Conservation (phyloP, 2,888 invertebrate genomes). For the Hirtodrosophila duncani region DNA sequence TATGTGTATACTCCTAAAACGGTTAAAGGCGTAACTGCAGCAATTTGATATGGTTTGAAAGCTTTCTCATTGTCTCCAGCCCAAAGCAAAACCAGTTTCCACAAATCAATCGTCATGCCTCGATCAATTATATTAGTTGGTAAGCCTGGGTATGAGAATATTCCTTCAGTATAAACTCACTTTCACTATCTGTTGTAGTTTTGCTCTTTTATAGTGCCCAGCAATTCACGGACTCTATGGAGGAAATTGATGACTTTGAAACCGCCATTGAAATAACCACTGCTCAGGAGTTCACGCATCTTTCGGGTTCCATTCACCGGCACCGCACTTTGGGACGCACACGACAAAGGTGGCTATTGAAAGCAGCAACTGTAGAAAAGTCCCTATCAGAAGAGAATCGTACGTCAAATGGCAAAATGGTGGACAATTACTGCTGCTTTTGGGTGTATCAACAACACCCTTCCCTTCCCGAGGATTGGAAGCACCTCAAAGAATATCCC, state of each 20-base stretch:
- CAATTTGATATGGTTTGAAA: too few species aligned
- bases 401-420: background rate
- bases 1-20: too few species aligned
- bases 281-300: too few species aligned
- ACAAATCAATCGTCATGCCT: too few species aligned
- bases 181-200: background rate
- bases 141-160: background rate
- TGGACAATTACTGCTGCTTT: constrained; percentile 44
- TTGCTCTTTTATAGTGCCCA: background rate
- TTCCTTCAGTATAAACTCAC: background rate
- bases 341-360: constrained; percentile 1
- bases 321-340: constrained; percentile 27
- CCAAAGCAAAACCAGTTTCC: too few species aligned
- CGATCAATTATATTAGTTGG: background rate
- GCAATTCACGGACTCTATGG: background rate
- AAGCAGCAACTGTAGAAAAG: background rate
- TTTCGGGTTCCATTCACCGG: background rate
- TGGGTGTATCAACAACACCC: constrained; percentile 44
- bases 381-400: background rate
- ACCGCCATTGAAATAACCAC: constrained; percentile 30
- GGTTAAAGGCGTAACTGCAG: too few species aligned
- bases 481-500: constrained; percentile 13
- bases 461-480: constrained; percentile 8
- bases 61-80: too few species aligned
- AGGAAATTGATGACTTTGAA: constrained; percentile 7